Conservation (phyloP, 2,797 vertebrate species). For the Nyctibius grandis region DNA sequence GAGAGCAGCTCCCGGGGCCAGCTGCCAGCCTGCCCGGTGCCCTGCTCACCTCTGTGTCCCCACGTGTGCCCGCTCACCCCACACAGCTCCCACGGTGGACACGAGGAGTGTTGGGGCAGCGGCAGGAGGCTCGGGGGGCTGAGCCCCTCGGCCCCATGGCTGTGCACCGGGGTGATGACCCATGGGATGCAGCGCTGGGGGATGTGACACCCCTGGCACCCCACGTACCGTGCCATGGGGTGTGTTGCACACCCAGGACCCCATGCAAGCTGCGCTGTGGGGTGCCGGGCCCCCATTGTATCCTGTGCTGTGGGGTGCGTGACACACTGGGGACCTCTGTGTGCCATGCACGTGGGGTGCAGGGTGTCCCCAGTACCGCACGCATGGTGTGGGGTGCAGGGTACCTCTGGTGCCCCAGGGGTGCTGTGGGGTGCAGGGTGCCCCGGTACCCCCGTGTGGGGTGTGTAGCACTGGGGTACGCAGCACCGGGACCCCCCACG, state of each 20-base stretch:
- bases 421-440: background rate
- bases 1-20: background rate
- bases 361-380: too few species aligned
- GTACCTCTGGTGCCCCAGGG: background rate
- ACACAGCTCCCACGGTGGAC: background rate
- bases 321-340: background rate
- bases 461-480: background rate
- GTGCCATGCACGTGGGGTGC: background rate
- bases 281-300: rapidly evolving
- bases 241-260: background rate
- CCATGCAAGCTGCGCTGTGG: rapidly evolving
- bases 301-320: background rate
- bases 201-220: background rate
- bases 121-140: background rate
- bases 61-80: rapidly evolving
- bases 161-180: background rate
- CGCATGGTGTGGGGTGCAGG: background rate
- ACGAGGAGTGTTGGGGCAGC: too few species aligned
- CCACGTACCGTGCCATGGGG: background rate
- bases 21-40: background rate
- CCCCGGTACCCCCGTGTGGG: background rate
- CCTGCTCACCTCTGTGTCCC: rapidly evolving
- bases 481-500: too few species aligned
- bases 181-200: background rate
- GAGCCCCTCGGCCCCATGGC: background rate